phyloP scores from a whole-genome alignment of 2,113 vertebrate species.

The Podiceps cristatus region DNA sequence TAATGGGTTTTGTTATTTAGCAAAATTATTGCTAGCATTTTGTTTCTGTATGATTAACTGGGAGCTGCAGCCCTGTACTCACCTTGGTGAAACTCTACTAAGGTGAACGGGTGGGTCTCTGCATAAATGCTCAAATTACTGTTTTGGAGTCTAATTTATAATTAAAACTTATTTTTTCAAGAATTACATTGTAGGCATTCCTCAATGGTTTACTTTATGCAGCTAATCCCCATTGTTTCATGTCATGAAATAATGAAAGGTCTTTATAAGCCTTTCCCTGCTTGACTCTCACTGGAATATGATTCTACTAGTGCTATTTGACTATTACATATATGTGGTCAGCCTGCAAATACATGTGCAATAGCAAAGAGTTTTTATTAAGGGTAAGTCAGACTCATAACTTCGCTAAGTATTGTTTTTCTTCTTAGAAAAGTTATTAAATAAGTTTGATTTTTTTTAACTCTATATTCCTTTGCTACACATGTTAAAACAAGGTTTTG shows the following conservation, averaged over 20 bases:
- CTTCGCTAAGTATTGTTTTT: background rate
- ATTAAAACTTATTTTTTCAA: background rate
- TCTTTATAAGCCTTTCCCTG: background rate
- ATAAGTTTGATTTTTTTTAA: background rate
- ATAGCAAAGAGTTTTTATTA: background rate
- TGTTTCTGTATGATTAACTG: background rate
- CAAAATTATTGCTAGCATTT: background rate
- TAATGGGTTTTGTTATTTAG: background rate
- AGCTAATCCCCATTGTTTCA: background rate
- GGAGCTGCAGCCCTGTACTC: rapidly evolving
- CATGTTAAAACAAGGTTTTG: background rate
- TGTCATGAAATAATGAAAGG: background rate
- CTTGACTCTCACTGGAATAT: background rate
- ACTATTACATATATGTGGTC: background rate
- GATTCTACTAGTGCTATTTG: background rate
- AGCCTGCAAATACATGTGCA: background rate
- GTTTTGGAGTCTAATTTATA: background rate
- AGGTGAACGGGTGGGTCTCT: background rate
- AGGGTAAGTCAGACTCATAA: background rate
- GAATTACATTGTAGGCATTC: background rate
- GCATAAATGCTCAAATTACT: background rate
- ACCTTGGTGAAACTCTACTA: background rate
- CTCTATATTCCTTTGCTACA: background rate
- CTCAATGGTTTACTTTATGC: background rate
- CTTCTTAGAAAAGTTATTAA: background rate